These are phyloP conservation scores for Sebastolobus altivelis DNA, from an alignment of 2,797 vertebrate genomes.

Conservation along the genomic window DNA sequence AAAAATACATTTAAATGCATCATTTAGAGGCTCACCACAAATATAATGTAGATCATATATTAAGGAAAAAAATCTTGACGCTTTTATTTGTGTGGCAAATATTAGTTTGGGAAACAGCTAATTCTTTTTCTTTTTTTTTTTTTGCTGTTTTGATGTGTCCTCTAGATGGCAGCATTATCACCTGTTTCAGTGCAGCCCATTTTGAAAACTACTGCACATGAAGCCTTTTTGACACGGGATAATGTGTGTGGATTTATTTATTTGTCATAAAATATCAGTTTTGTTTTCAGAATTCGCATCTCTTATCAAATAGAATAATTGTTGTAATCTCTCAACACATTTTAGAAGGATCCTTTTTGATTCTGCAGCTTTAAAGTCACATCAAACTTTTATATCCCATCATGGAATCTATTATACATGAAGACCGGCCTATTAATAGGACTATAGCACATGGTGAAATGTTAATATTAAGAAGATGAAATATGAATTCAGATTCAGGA, in stretches of 20 bases:
- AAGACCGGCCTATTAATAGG: neutral
- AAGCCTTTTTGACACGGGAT: neutral
- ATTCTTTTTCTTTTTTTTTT: too few relatives aligned
- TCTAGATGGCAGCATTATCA: constrained; percentile 79
- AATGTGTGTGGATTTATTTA: neutral
- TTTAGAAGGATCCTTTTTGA: neutral
- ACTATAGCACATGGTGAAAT: neutral
- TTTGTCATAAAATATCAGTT: neutral
- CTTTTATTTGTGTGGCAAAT: neutral
- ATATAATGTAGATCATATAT: neutral
- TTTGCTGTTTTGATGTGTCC: constrained; percentile 24
- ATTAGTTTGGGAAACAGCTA: neutral
- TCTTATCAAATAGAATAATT: neutral
- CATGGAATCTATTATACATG: neutral
- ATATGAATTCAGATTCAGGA: neutral
- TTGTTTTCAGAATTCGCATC: neutral
- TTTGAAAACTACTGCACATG: too few relatives aligned
- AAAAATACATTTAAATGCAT: neutral
- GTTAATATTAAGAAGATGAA: neutral
- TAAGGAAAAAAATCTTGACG: too few relatives aligned
- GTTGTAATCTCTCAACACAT: neutral
- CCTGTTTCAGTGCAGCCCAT: constrained; percentile 27
- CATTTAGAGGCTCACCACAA: neutral
- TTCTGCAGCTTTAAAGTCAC: neutral
- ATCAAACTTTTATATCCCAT: neutral